Base-by-base conservation (phyloP, 2,797 vertebrate species). In the Enteromius afrohamiltoni region DNA sequence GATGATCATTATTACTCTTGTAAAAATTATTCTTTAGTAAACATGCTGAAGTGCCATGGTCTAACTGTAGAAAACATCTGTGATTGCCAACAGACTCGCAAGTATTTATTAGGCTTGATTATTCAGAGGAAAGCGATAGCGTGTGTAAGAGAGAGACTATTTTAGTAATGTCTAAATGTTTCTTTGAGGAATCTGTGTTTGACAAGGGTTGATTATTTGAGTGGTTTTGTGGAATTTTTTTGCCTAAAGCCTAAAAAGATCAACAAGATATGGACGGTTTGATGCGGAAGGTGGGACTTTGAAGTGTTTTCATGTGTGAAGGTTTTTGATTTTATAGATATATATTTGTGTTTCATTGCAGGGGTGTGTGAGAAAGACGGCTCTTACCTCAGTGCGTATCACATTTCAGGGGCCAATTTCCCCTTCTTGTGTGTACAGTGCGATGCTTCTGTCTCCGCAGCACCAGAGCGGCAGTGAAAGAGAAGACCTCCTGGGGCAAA, bases 381-480 rank as follows among this genome's bases (percentile, higher is more conserved):
- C 37, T 9, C 45, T 13, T 53, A 69, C 40, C 65, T 70, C 42
- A 40, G 29, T 21, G 29, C 0, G n/a, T 71, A 78, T 83, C 67
- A 51, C 21, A 51, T 83, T 78, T 78, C 82, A 62, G 75, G 53
- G 75, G 65, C 40, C 53, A 70, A 23, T 78, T 70, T 70, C 23
- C 74, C 53, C 10, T 60, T 23, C 45, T 16, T 75, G 47, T 77
- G 64, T 34, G 42, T 74, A 92, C 90, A 91, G 86, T 89, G 3
- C 77, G 80, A 80, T 78, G 85, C 87, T 86, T 90, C 92, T 86
- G 75, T 86, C 91, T 89, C 90, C 87, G 77, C 90, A 86, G 87
- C 90, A 87, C 87, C 90, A 91, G 89, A 88, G 88, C 82, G 77
- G 87, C 64, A 88, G 92, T 93, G 92, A 93, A 95, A 94, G 87